Evolutionary conservation across 2,113 vertebrate genomes (phyloP).

Genomic region (Ceuthmochares aereus): DNA sequence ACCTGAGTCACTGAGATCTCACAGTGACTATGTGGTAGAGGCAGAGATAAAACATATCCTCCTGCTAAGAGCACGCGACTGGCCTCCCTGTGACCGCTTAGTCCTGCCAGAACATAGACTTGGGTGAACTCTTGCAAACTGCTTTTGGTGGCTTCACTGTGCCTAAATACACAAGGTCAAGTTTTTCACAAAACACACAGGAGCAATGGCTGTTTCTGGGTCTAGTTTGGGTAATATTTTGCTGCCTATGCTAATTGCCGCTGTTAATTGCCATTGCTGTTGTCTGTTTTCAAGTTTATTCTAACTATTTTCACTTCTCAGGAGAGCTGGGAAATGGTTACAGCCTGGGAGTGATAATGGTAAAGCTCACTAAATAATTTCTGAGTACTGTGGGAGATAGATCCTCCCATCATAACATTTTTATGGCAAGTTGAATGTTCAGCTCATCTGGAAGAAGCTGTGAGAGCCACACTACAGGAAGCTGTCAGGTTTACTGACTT

Average conservation of each 20-base stretch:
- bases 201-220: neutral
- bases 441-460: conserved; percentile 52
- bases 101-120: neutral
- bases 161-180: neutral
- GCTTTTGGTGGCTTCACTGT: neutral
- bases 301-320: neutral
- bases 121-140: neutral
- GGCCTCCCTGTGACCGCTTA: accelerated
- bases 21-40: accelerated
- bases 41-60: neutral
- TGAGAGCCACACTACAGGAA: conserved; percentile 31
- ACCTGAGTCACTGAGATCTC: neutral
- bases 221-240: neutral
- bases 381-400: conserved; percentile 44
- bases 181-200: neutral
- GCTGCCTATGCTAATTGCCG: neutral
- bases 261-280: neutral
- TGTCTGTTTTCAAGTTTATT: neutral
- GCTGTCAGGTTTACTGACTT: conserved; percentile 60
- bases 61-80: neutral
- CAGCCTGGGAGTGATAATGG: neutral
- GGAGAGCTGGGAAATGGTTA: conserved; percentile 5
- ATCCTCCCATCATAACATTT: conserved; percentile 62
- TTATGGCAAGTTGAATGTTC: conserved; percentile 65
- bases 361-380: conserved; percentile 42